Evolutionary conservation across 2,797 vertebrate genomes (phyloP), one percentile per base, ranked within the genome.

Genomic region (Micromesistius poutassou): DNA sequence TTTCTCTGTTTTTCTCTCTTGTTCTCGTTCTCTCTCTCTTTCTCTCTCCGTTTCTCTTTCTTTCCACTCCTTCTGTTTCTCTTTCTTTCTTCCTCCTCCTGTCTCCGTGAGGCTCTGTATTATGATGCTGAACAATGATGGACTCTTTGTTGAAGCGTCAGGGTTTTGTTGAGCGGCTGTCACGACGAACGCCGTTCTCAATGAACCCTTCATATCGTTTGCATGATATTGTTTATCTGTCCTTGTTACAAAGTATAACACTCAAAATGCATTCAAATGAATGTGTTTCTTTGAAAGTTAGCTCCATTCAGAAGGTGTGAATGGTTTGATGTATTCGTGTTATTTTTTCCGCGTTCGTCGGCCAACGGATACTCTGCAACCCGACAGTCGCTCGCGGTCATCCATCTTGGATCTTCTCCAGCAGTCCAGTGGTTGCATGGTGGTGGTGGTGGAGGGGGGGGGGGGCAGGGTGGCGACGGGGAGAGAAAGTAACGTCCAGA

Each of bases 321-420:
- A 40, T 40, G 38, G 14, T 50, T 50, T 50, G 13, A 55, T 22
- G 12, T 22, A 5, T 13, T 40, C 38, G 38, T 13, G 1, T 40
- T 13, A 35, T 35, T n/a, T n/a, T n/a, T n/a, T n/a, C n/a, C n/a
- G 33, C 4, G 33, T 35, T 35, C 5, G 33, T 35, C 6, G 33
- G 33, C 33, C 4, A 62, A 1, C 55, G 22, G 55, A 62, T 62
- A 8, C 55, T 25, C 22, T 62, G 55, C 46, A 55, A 55, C 46
- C 46, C 46, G 19, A 4, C 55, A 62, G 55, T 62, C n/a, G 16
- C 88, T 90, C 30, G 19, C 42, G 89, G 88, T 85, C 88, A 78
- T 85, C 88, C 87, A 87, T 89, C 73, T 89, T 88, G 87, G 87
- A 88, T 89, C 81, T 42, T 85, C 87, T 90, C 85, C 87, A 88